Percentiles rank a stretch among this genome's conserved stretches.
Evolutionary conservation across 2,888 invertebrate genomes (phyloP).

Genomic region (Syritta pipiens): DNA sequence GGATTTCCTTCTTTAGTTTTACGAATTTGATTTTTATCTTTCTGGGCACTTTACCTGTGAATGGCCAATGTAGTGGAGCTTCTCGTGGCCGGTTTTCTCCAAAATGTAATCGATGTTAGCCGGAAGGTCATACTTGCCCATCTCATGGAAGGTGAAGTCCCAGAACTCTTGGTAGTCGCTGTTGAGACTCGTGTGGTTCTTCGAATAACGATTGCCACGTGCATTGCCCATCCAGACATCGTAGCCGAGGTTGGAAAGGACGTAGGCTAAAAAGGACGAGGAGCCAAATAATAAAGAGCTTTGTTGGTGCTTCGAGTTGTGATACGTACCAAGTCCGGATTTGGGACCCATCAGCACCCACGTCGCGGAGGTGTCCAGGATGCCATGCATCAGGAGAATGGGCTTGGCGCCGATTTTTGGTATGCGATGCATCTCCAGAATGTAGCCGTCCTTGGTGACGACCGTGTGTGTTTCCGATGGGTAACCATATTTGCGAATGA

Average conservation of each 20-base stretch:
- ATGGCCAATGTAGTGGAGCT: slow-evolving; percentile 89
- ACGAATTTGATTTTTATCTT: neutral
- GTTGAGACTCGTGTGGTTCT: slow-evolving; percentile 77
- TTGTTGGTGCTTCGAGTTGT: neutral
- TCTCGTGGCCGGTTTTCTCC: slow-evolving; percentile 81
- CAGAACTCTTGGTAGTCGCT: slow-evolving; percentile 81
- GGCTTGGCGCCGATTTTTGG: slow-evolving; percentile 81
- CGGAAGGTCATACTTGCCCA: slow-evolving; percentile 88
- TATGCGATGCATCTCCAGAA: slow-evolving; percentile 88
- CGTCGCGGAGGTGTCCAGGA: slow-evolving; percentile 86
- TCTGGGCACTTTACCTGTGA: slow-evolving; percentile 82
- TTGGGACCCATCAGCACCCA: slow-evolving; percentile 87
- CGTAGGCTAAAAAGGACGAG: slow-evolving; percentile 76
- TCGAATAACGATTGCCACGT: slow-evolving; percentile 79
- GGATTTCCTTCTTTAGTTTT: neutral
- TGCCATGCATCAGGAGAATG: slow-evolving; percentile 85
- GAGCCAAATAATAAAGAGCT: too few relatives aligned
- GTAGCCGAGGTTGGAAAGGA: slow-evolving; percentile 78
- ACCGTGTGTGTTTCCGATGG: slow-evolving; percentile 84
- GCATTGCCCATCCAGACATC: slow-evolving; percentile 80
- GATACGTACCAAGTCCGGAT: slow-evolving; percentile 82
- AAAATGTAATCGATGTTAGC: slow-evolving; percentile 89
- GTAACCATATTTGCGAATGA: slow-evolving; percentile 84
- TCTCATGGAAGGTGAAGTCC: slow-evolving; percentile 86
- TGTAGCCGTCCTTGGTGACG: slow-evolving; percentile 89